Conservation (phyloP, 2,888 invertebrate species). For the Oegoconia quadripuncta region DNA sequence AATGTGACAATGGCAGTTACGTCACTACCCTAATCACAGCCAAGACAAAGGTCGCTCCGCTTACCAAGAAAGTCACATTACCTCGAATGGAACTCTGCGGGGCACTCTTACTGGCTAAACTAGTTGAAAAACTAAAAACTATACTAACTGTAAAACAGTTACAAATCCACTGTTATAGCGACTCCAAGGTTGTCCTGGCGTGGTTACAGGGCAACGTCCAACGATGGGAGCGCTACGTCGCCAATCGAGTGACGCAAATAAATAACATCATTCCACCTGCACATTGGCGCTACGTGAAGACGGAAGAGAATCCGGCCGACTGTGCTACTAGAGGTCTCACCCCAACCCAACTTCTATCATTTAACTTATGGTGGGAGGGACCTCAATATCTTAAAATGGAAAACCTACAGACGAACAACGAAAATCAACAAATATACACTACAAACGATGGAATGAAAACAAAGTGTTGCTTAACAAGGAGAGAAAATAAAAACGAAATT, state of each 20-base stretch:
- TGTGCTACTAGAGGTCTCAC: not conserved
- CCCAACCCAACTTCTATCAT: not conserved
- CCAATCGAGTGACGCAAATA: constrained; percentile 7
- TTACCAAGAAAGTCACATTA: constrained; percentile 15
- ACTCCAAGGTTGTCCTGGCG: constrained; percentile 14
- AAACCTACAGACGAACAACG: not conserved
- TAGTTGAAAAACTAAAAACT: constrained; percentile 11
- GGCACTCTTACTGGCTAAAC: constrained; percentile 15
- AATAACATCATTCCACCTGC: not conserved
- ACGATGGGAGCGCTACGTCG: constrained; percentile 6
- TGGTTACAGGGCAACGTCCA: constrained; percentile 7
- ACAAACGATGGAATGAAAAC: no score
- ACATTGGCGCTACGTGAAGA: constrained; percentile 6
- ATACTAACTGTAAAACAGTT: not conserved
- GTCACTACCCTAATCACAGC: constrained; percentile 12
- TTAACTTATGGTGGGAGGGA: constrained; percentile 1
- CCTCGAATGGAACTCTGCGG: constrained; percentile 22
- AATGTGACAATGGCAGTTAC: constrained; percentile 3
- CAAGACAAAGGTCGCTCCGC: no score
- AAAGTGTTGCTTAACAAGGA: no score
- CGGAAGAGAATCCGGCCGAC: constrained; percentile 5
- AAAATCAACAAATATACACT: no score
- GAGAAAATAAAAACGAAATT: no score
- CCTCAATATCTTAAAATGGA: not conserved
- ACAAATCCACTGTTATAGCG: constrained; percentile 14